A percentile compares a stretch with the other conserved stretches of the same genome.
These are phyloP conservation scores for Tetramorium parvispinum DNA, from an alignment of 1,140 invertebrate genomes.

Conservation along the genomic window DNA sequence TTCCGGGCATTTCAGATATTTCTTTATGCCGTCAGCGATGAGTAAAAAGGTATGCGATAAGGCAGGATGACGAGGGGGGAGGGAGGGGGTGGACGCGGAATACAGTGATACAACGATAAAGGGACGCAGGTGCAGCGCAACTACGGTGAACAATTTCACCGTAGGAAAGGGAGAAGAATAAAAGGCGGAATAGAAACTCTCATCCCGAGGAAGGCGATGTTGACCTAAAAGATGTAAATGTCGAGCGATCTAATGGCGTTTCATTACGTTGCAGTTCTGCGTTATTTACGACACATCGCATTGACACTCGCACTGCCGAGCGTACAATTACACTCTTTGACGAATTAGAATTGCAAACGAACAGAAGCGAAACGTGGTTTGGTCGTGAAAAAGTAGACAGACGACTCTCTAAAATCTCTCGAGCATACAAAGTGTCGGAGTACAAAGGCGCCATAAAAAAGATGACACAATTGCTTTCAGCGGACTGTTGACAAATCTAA, in stretches of 20 bases:
- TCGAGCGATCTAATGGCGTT: slow-evolving; percentile 30
- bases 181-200: not conserved
- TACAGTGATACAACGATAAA: not conserved
- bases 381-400: not conserved
- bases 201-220: not conserved
- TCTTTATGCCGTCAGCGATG: slow-evolving; percentile 34
- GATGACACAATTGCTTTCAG: not conserved
- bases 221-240: slow-evolving; percentile 36
- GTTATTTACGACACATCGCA: not conserved
- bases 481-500: not conserved
- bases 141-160: slow-evolving; percentile 39
- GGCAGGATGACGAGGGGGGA: too few relatives aligned
- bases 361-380: not conserved
- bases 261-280: not conserved
- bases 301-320: not conserved
- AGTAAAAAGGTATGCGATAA: slow-evolving; percentile 33
- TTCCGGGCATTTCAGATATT: slow-evolving; percentile 50
- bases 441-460: not conserved
- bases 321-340: not conserved
- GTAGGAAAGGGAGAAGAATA: not conserved
- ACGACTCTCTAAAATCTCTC: not conserved
- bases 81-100: not conserved
- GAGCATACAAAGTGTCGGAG: not conserved
- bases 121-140: slow-evolving; percentile 14
- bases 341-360: slow-evolving; percentile 25